phyloP scores from a whole-genome alignment of 2,797 vertebrate species.

The Sebastes melanostomus region DNA sequence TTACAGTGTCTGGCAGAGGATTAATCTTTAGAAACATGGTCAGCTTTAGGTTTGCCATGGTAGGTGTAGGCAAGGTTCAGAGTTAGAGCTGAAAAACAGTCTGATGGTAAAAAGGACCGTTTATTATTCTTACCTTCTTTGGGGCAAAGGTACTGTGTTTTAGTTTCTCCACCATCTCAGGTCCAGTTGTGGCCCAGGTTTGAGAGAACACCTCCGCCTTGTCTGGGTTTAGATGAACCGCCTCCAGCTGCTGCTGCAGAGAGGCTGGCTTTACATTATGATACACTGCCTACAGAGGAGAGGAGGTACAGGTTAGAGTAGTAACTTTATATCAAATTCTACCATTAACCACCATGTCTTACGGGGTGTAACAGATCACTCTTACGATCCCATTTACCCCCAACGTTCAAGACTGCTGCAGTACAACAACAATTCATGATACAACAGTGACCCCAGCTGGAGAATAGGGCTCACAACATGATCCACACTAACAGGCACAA shows the following conservation, averaged over 20 bases:
- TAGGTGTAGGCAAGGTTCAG: not conserved
- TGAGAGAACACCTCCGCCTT: constrained; percentile 89
- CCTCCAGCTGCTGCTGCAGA: constrained; percentile 91
- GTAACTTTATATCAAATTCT: not conserved
- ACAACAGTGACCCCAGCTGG: constrained; percentile 72
- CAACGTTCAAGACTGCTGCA: not conserved
- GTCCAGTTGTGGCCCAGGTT: constrained; percentile 87
- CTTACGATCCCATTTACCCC: not conserved
- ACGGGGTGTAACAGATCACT: not conserved
- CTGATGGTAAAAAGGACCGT: not conserved
- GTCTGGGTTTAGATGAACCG: constrained; percentile 83
- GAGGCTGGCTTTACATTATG: constrained; percentile 89
- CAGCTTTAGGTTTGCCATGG: not conserved
- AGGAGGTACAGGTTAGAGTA: not conserved
- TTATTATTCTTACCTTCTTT: constrained; percentile 85
- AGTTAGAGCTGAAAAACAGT: not conserved
- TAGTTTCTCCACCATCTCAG: constrained; percentile 90
- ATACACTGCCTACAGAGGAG: constrained; percentile 87
- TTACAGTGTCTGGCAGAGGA: not conserved
- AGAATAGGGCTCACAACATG: not conserved
- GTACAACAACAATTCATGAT: not conserved
- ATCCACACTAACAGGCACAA: not conserved
- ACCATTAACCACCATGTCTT: not conserved
- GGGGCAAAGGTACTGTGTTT: constrained; percentile 89
- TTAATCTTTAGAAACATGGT: not conserved